Percentiles rank a stretch among this genome's conserved stretches.
phyloP scores from a whole-genome alignment of 2,113 vertebrate genomes.

The Cyphomyrus plagiostoma region DNA sequence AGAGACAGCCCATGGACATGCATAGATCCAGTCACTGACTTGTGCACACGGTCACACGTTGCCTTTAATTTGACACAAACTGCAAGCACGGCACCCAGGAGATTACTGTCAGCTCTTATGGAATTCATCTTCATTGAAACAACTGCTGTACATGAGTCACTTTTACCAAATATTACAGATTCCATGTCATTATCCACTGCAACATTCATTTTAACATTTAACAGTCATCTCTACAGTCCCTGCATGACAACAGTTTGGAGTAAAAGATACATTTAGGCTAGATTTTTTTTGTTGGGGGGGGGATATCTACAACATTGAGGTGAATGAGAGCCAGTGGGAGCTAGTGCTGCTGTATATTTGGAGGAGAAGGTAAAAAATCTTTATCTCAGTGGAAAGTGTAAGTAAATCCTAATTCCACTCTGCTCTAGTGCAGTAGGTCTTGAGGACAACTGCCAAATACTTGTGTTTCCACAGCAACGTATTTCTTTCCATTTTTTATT shows the following conservation, averaged over 20 bases:
- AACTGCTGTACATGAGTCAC: background rate
- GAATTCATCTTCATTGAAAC: background rate
- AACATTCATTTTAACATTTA: background rate
- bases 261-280: background rate
- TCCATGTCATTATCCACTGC: background rate
- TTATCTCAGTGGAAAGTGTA: slow-evolving; percentile 25
- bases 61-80: background rate
- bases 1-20: background rate
- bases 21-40: background rate
- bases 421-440: slow-evolving; percentile 36
- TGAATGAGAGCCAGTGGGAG: background rate
- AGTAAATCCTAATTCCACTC: slow-evolving; percentile 37
- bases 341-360: background rate
- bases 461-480: slow-evolving; percentile 52
- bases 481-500: slow-evolving; percentile 42
- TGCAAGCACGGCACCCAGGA: background rate
- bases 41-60: background rate
- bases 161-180: background rate
- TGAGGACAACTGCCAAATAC: slow-evolving; percentile 31
- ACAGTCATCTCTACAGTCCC: background rate
- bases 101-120: background rate
- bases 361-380: background rate
- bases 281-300: background rate
- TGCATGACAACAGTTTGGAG: background rate
- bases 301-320: background rate